phyloP scores from a whole-genome alignment of 2,888 invertebrate genomes.

The Quadroppia sp. region DNA sequence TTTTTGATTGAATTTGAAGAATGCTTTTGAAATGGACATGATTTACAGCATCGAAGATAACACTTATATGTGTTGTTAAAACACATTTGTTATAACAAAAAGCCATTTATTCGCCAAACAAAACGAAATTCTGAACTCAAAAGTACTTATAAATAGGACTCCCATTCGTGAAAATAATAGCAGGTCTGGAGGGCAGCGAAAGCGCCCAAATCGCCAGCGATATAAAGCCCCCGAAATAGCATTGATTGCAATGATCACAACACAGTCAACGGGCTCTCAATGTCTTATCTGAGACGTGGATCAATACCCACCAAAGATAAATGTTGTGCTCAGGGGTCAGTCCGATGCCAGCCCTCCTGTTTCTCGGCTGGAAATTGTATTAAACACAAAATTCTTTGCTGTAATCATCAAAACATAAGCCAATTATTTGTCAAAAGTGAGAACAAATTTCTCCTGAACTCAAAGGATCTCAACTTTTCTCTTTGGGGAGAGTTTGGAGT shows the following conservation, averaged over 20 bases:
- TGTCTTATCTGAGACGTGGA: slow-evolving; percentile 7
- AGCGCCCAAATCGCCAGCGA: not conserved
- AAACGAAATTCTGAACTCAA: not conserved
- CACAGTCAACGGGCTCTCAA: not conserved
- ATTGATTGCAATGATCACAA: slow-evolving; percentile 23
- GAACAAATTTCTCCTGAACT: not conserved
- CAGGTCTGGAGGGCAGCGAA: slow-evolving; percentile 8
- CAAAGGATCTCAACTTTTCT: not conserved
- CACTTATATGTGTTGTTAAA: slow-evolving; percentile 10
- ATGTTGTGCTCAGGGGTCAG: slow-evolving; percentile 9
- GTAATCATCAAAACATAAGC: slow-evolving; percentile 25
- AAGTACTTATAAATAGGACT: not conserved
- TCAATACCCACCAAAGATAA: not conserved
- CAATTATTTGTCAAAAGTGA: slow-evolving; percentile 10
- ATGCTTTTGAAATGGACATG: not conserved
- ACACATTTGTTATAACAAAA: slow-evolving; percentile 24
- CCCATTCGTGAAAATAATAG: not conserved
- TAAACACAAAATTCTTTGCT: slow-evolving; percentile 1
- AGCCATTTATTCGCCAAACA: not conserved
- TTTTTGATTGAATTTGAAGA: not conserved
- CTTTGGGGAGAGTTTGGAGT: not conserved
- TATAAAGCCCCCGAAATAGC: not conserved
- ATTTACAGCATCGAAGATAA: not conserved
- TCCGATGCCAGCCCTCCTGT: not conserved
- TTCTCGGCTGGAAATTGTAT: not conserved